Conservation (phyloP, 1,140 invertebrate species). For the Drosophila prosaltans region DNA sequence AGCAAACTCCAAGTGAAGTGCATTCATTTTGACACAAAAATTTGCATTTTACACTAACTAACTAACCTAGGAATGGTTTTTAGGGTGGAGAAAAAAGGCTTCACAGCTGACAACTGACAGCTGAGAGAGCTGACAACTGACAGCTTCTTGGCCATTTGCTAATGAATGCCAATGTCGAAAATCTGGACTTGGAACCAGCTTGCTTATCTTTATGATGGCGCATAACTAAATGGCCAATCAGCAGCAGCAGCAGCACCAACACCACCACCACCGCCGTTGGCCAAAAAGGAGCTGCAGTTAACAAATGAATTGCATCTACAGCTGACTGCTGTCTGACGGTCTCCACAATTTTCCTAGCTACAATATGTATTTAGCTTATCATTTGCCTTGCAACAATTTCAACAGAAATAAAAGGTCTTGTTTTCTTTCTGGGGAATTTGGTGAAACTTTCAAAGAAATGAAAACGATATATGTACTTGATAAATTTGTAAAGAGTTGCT, state of each 20-base stretch:
- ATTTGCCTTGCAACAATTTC: slow-evolving; percentile 2
- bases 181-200: slow-evolving; percentile 42
- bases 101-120: slow-evolving; percentile 53
- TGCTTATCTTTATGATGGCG: slow-evolving; percentile 75
- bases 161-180: slow-evolving; percentile 61
- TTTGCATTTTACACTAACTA: slow-evolving; percentile 76
- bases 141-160: slow-evolving; percentile 64
- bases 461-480: background rate
- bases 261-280: background rate
- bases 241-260: slow-evolving; percentile 11
- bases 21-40: slow-evolving; percentile 48
- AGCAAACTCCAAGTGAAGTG: slow-evolving; percentile 45
- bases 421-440: too few species aligned
- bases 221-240: slow-evolving; percentile 76
- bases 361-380: background rate
- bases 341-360: background rate
- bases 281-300: slow-evolving; percentile 38
- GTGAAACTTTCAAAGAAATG: background rate
- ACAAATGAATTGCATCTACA: slow-evolving; percentile 53
- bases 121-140: slow-evolving; percentile 50
- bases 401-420: background rate
- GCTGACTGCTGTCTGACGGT: background rate
- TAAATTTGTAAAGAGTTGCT: too few species aligned
- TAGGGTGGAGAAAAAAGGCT: background rate
- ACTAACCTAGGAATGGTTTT: slow-evolving; percentile 63